phyloP scores from a whole-genome alignment of 2,797 vertebrate genomes.

The Aeoliscus strigatus region DNA sequence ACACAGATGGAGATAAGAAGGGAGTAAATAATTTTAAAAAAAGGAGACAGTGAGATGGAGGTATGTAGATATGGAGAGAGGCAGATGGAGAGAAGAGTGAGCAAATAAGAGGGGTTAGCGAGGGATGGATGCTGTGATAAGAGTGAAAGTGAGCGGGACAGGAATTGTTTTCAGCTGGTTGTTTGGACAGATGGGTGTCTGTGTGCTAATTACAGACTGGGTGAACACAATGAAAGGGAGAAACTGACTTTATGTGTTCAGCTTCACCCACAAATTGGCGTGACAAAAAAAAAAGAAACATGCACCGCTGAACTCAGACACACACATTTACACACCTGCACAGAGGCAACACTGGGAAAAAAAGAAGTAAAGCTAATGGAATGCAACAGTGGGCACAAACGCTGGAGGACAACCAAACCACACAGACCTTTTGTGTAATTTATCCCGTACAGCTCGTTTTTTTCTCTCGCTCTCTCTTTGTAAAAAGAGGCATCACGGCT shows the following conservation, averaged over 20 bases:
- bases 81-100: constrained; percentile 55
- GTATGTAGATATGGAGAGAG: too few species aligned
- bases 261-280: constrained; percentile 63
- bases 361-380: constrained; percentile 28
- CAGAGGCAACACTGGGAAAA: constrained; percentile 9
- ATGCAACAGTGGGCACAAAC: constrained; percentile 11
- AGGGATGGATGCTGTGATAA: constrained; percentile 51
- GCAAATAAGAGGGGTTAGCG: constrained; percentile 54
- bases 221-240: constrained; percentile 69
- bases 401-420: constrained; percentile 30
- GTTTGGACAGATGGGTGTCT: constrained; percentile 77
- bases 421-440: constrained; percentile 5
- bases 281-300: constrained; percentile 11
- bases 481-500: neutral
- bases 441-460: constrained; percentile 6
- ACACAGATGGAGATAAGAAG: constrained; percentile 24
- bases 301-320: constrained; percentile 11
- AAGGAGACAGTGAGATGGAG: constrained; percentile 27
- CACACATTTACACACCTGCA: constrained; percentile 30
- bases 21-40: constrained; percentile 29
- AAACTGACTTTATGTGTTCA: constrained; percentile 70
- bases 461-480: constrained; percentile 1
- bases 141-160: constrained; percentile 55
- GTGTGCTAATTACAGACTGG: constrained; percentile 74
- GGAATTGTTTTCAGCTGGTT: constrained; percentile 60